Evolutionary conservation across 1,140 invertebrate genomes (phyloP), one percentile per base, ranked within the genome.

Genomic region (Ditylenchus dipsaci): DNA sequence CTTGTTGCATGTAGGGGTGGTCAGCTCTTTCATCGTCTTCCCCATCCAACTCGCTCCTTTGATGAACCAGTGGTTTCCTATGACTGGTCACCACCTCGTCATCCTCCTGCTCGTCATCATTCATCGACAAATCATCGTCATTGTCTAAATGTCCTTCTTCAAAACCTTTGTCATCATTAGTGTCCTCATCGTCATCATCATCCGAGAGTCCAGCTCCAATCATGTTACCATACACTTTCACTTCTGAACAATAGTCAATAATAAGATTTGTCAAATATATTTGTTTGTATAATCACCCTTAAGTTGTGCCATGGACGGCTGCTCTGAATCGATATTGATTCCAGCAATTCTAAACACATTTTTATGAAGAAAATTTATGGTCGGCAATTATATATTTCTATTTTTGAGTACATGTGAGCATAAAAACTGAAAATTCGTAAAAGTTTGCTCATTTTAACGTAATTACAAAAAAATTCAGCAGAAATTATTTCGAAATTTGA

Each of bases 221-320:
- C 76, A 76, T 76, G 38, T 78, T 76, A 29, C 75, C 75, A 47
- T 67, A 78, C 5, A 76, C 72, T 53, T 65, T 69, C 11, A 75
- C 63, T 21, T 63, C 72, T 74, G 43, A 58, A 69, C 29, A 1
- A 0, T 42, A 17, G n/a, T 57, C 11, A 45, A 45, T 13, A 13
- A 45, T 45, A n/a, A 69, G 60, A 0, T 63, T 30, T 26, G n/a
- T 57, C 11, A 45, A 45, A 45, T 45, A 45, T 45, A n/a, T 11
- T 45, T 11, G 11, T 11, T 45, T 45, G 43, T 11, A 45, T 13
- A 65, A 26, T 47, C 8, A n/a, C 63, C 19, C 9, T 23, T 29
- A 23, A 23, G 15, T 19, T 47, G 38, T 19, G 45, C 0, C 49
- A 58, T 63, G 17, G 38, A 33, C 63, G 13, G 8, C 13, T 49